A percentile compares a stretch with the other conserved stretches of the same genome.
phyloP scores from a whole-genome alignment of 2,888 invertebrate species.

The Amorpha juglandis region DNA sequence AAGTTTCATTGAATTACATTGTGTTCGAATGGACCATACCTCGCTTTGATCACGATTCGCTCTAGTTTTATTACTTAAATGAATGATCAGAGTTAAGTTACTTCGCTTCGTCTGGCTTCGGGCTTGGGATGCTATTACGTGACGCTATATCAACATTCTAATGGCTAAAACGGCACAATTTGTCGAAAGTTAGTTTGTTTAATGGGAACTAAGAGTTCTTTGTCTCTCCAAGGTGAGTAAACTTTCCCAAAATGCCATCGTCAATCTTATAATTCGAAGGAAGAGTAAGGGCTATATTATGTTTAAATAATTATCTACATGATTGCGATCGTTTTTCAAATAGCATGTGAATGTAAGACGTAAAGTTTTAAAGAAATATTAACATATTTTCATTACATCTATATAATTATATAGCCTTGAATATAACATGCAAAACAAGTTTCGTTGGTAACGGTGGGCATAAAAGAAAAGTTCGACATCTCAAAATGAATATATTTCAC shows the following conservation, averaged over 20 bases:
- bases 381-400: too few relatives aligned
- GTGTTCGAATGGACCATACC: constrained; percentile 46
- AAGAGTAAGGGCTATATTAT: too few relatives aligned
- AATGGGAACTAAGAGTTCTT: not conserved
- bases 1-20: constrained; percentile 56
- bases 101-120: not conserved
- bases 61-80: constrained; percentile 38
- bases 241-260: not conserved
- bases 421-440: not conserved
- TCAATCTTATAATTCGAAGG: too few relatives aligned
- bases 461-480: constrained; percentile 8
- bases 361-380: not conserved
- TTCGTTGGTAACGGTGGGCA: not conserved
- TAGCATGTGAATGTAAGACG: too few relatives aligned
- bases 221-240: not conserved
- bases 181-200: not conserved
- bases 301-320: too few relatives aligned
- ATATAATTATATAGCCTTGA: not conserved
- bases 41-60: constrained; percentile 42
- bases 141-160: not conserved
- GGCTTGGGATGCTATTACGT: not conserved
- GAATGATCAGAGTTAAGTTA: constrained; percentile 26
- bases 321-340: too few relatives aligned
- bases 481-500: constrained; percentile 14
- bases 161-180: not conserved